phyloP scores from a whole-genome alignment of 2,797 vertebrate species.

The Myotis pilosus region DNA sequence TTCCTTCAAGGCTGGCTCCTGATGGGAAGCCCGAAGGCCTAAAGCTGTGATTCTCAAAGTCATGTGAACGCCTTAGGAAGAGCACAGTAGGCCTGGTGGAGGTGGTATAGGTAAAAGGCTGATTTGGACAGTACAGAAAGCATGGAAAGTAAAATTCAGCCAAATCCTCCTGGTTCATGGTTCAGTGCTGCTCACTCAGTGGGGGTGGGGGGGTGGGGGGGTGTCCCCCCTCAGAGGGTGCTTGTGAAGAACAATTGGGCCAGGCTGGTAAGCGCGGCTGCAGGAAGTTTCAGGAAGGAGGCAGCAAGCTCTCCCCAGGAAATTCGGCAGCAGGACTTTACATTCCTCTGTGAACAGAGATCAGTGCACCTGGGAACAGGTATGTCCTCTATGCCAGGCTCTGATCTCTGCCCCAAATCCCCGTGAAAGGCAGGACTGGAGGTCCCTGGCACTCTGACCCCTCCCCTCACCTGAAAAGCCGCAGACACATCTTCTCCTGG shows the following conservation, averaged over 20 bases:
- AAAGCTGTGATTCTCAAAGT: background rate
- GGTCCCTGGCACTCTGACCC: background rate
- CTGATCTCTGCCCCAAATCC: background rate
- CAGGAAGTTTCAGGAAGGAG: background rate
- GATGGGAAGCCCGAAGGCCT: background rate
- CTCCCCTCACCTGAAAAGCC: conserved; percentile 90
- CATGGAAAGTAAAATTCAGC: background rate
- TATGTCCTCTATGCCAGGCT: background rate
- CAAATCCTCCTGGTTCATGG: background rate
- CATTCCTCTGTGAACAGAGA: background rate
- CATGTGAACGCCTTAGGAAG: background rate
- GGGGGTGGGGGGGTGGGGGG: too few relatives aligned
- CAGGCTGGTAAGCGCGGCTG: background rate
- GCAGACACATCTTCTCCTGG: conserved; percentile 97
- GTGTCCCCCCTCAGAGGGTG: background rate
- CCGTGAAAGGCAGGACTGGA: background rate
- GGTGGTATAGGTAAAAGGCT: background rate
- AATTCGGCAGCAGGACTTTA: background rate
- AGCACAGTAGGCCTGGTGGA: background rate
- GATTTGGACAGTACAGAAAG: background rate
- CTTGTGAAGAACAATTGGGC: background rate
- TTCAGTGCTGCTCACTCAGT: background rate
- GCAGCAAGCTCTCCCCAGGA: background rate
- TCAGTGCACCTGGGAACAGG: background rate
- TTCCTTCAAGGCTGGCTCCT: background rate